These are phyloP conservation scores for Carlito syrichta DNA, from an alignment of 2,113 vertebrate species.

Conservation along the genomic window DNA sequence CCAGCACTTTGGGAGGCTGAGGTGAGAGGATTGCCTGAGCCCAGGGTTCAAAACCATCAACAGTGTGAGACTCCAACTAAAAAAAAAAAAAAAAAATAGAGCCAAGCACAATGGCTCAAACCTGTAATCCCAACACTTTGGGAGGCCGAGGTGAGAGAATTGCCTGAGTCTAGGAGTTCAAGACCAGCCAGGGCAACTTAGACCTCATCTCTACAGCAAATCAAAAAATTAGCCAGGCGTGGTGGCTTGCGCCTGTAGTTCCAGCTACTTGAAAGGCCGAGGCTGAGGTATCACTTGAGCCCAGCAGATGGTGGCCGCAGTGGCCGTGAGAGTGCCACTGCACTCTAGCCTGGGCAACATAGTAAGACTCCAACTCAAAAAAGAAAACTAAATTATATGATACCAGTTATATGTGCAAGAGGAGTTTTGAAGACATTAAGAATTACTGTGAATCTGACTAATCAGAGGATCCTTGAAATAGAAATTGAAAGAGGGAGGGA, in stretches of 20 bases:
- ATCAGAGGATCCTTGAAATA: background rate
- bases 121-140: background rate
- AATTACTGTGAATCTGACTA: background rate
- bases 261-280: no score
- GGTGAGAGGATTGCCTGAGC: background rate
- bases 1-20: background rate
- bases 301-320: background rate
- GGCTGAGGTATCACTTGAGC: no score
- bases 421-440: background rate
- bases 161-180: background rate
- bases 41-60: background rate
- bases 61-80: background rate
- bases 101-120: accelerated
- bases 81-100: background rate
- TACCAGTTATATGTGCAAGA: background rate
- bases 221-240: no score
- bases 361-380: background rate
- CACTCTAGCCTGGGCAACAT: background rate
- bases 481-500: background rate
- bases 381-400: background rate
- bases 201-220: no score
- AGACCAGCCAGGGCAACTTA: no score
- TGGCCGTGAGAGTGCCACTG: background rate
- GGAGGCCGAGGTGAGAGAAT: background rate
- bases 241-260: no score